Evolutionary conservation across 2,888 invertebrate species (phyloP).

Genomic region (Epirrhoe alternata): DNA sequence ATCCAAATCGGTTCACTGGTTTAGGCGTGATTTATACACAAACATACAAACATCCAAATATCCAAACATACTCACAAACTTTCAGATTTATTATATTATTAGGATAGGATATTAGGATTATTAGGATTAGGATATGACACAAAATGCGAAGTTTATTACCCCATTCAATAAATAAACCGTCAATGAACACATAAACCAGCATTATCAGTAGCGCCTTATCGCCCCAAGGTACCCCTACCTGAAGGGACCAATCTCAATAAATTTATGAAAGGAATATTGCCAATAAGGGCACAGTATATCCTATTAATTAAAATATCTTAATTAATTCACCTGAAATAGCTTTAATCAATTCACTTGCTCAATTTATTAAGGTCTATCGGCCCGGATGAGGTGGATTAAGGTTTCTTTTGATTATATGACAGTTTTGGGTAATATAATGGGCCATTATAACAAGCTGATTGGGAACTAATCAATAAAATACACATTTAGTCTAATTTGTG

Average conservation of each 20-base stretch:
- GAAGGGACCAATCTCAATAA: slow-evolving; percentile 82
- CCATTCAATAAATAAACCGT: slow-evolving; percentile 40
- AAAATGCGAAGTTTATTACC: slow-evolving; percentile 20
- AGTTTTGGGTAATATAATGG: slow-evolving; percentile 33
- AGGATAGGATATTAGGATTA: too few species aligned
- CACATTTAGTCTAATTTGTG: background rate
- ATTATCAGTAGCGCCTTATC: slow-evolving; percentile 71
- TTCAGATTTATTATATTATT: too few species aligned
- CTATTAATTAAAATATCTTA: slow-evolving; percentile 85
- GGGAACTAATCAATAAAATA: slow-evolving; percentile 4
- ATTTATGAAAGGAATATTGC: slow-evolving; percentile 85
- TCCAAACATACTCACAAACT: too few species aligned
- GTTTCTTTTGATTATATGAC: slow-evolving; percentile 50
- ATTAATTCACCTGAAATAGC: slow-evolving; percentile 85
- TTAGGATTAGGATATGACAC: slow-evolving; percentile 12
- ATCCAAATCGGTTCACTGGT: too few species aligned
- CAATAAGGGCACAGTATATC: slow-evolving; percentile 83
- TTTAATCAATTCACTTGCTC: slow-evolving; percentile 83
- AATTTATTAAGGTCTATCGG: slow-evolving; percentile 82
- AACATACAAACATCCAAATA: too few species aligned
- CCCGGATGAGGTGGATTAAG: slow-evolving; percentile 53
- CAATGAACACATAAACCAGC: slow-evolving; percentile 53
- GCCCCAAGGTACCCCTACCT: slow-evolving; percentile 65
- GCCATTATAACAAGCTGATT: slow-evolving; percentile 21
- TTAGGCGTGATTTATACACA: too few species aligned